These are phyloP conservation scores for Serilophus lunatus DNA, from an alignment of 2,113 vertebrate genomes.

Conservation along the genomic window DNA sequence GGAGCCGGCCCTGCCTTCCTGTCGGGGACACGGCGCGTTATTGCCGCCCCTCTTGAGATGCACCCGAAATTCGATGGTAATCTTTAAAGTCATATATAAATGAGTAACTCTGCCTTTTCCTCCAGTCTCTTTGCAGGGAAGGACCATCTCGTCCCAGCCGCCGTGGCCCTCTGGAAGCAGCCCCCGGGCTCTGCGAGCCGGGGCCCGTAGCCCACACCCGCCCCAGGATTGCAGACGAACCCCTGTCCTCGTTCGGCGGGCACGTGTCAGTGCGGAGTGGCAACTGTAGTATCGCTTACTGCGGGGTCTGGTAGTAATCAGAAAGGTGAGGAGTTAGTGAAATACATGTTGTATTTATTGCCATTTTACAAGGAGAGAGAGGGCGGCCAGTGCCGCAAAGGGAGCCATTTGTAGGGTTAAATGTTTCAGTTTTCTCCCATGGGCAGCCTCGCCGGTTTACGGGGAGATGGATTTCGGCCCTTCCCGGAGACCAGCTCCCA, in stretches of 20 bases:
- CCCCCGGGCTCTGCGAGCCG: background rate
- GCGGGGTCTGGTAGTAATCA: slow-evolving; percentile 22
- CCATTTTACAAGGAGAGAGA: background rate
- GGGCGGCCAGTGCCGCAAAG: background rate
- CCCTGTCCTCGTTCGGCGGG: background rate
- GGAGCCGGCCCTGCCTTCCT: background rate
- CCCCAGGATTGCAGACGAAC: background rate
- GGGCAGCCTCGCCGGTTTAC: background rate
- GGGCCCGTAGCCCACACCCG: too few relatives aligned
- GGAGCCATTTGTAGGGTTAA: background rate
- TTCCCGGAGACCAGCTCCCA: background rate
- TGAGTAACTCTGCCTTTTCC: fast-evolving
- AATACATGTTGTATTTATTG: slow-evolving; percentile 33
- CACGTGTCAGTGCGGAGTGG: background rate
- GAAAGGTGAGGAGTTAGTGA: slow-evolving; percentile 45
- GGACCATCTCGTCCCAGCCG: background rate
- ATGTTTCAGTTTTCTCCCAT: background rate
- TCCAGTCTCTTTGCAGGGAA: background rate
- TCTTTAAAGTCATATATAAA: background rate
- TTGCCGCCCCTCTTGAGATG: fast-evolving
- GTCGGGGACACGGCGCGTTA: background rate
- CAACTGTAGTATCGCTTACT: background rate
- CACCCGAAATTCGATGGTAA: background rate
- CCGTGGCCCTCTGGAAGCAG: background rate
- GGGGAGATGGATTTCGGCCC: background rate